Evolutionary conservation across 1,140 invertebrate genomes (phyloP).

Genomic region (Caenorhabditis tropicalis): DNA sequence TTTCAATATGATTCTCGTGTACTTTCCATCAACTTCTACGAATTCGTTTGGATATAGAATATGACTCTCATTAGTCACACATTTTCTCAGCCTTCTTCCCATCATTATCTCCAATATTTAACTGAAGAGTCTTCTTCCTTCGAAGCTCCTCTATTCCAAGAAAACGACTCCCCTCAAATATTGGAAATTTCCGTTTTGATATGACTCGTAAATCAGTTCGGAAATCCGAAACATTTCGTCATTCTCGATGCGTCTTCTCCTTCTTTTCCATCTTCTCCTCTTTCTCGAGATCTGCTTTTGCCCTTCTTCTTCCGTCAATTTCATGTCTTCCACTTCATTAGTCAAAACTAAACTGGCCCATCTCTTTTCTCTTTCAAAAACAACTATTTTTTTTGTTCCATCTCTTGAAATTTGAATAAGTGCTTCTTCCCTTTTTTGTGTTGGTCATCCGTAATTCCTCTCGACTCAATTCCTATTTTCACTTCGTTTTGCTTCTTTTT

Average conservation of each 20-base stretch:
- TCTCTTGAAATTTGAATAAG: conserved; percentile 45
- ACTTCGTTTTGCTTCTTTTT: no score
- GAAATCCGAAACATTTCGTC: conserved; percentile 28
- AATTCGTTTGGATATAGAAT: neutral
- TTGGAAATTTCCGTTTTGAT: neutral
- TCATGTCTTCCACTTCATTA: conserved; percentile 41
- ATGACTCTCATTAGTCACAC: no score
- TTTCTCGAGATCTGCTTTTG: neutral
- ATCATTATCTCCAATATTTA: neutral
- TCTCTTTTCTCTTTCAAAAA: conserved; percentile 8
- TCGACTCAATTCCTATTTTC: conserved; percentile 15
- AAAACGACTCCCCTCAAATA: neutral
- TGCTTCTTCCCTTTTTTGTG: neutral
- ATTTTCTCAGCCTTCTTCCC: neutral
- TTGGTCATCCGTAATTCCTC: neutral
- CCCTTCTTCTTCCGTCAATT: neutral
- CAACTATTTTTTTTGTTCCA: neutral
- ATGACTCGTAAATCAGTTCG: conserved; percentile 26
- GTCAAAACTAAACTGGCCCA: conserved; percentile 25
- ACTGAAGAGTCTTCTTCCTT: neutral
- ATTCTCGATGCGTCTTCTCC: neutral
- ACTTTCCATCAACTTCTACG: neutral
- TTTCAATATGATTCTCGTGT: conserved; percentile 19
- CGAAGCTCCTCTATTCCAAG: neutral
- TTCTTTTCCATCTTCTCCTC: neutral